Evolutionary conservation across 2,113 vertebrate species (phyloP), one percentile per base, ranked within the genome.

Genomic region (Scortum barcoo): DNA sequence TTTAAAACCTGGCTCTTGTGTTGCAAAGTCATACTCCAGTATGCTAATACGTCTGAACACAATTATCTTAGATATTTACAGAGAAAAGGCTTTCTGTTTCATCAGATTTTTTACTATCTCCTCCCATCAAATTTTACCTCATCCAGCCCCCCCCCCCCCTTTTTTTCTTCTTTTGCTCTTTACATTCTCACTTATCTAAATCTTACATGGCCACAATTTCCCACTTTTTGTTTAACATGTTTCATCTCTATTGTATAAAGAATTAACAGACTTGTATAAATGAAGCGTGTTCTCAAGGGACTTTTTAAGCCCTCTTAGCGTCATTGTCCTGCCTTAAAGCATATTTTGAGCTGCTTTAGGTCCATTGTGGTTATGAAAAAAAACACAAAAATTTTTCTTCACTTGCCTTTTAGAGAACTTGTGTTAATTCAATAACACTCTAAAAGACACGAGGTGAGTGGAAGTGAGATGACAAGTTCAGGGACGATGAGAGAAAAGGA

Each of bases 11-110:
- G 22, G 36, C 68, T 74, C 42, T 76, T 46, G 33, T 57, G 54
- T 46, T 57, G 69, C 46, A 67, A 60, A 77, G 33, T 86, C 66
- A 51, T 62, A 60, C 66, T 61, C 0, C 0, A 72, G 65, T 69
- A 73, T 72, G 65, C 46, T 65, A 76, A 85, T 46, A 33, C 7
- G 28, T 60, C 40, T 58, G 51, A 76, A 63, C 33, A 61, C 44
- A 81, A 78, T 75, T 68, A 81, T 78, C 26, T 62, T 26, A 44
- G 48, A 63, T 24, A 78, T 38, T 48, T 73, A 75, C 46, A 62
- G 28, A 67, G 24, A 58, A n/a, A n/a, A 53, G 38, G 16, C 19
- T 68, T 65, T 63, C 36, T 30, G 26, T 50, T 68, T 70, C 8
- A 40, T 67, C 56, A 44, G 24, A 38, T 63, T 51, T 24, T 38